These are phyloP conservation scores for Drosophila triauraria DNA, from an alignment of 1,140 invertebrate species.

Conservation along the genomic window DNA sequence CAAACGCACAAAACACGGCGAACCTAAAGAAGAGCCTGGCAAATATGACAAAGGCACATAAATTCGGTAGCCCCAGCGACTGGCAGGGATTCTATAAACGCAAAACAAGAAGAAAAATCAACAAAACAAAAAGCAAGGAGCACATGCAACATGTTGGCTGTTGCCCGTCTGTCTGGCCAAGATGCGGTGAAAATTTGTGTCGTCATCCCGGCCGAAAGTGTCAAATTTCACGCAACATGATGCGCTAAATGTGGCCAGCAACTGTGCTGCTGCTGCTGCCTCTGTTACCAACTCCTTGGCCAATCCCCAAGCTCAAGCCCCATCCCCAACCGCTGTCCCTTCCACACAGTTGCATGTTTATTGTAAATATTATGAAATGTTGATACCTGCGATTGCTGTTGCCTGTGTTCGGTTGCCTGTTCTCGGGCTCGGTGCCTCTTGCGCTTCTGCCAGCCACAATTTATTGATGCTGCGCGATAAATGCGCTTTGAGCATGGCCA, in stretches of 20 bases:
- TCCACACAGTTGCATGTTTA: constrained; percentile 81
- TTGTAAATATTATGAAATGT: constrained; percentile 85
- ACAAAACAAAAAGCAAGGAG: constrained; percentile 27
- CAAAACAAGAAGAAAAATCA: constrained; percentile 46
- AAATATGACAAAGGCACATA: constrained; percentile 83
- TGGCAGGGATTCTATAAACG: constrained; percentile 37
- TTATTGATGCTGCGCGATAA: constrained; percentile 82
- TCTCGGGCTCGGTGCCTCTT: constrained; percentile 20
- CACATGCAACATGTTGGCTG: constrained; percentile 55
- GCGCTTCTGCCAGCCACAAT: constrained; percentile 51
- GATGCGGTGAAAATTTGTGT: constrained; percentile 64
- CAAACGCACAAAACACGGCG: constrained; percentile 35
- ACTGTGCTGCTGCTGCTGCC: constrained; percentile 38
- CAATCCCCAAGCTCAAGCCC: background rate
- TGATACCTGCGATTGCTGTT: constrained; percentile 71
- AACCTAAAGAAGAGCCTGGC: constrained; percentile 50
- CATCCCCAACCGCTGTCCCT: constrained; percentile 4
- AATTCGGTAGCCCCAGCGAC: constrained; percentile 70
- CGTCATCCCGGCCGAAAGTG: constrained; percentile 74
- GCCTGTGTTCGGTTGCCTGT: constrained; percentile 44
- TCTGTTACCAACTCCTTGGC: constrained; percentile 21
- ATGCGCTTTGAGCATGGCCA: constrained; percentile 71
- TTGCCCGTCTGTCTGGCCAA: constrained; percentile 68
- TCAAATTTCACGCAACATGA: constrained; percentile 84
- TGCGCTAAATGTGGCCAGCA: constrained; percentile 80